Evolutionary conservation across 2,888 invertebrate genomes (phyloP), one percentile per base, ranked within the genome.

Genomic region (Glyphotaelius pellucidus): DNA sequence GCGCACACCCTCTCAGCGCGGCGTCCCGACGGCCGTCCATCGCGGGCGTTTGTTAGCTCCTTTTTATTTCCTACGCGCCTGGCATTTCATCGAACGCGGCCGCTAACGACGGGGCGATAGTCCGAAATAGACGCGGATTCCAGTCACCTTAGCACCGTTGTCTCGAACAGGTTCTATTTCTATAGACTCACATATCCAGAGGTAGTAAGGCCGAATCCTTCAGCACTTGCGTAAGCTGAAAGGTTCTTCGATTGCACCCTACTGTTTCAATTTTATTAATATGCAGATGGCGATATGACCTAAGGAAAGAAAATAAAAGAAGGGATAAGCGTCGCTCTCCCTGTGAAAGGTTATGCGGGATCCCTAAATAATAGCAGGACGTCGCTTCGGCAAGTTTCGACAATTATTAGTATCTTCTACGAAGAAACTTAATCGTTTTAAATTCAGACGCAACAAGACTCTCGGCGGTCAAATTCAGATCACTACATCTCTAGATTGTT

Each of bases 81-180:
- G 87, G 87, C 87, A 87, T 87, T 87, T 87, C 87, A 52, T 87
- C 87, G 87, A 87, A 87, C 84, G 84, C 87, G 87, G 87, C 52
- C 87, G 87, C 52, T 42, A 35, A 87, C 87, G 87, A 52, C 87
- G 67, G 42, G 42, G 87, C 67, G 31, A 87, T 87, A 87, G 87
- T 87, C 87, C 52, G 67, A 87, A 87, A 87, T 87, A 87, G 87
- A 87, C 52, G 87, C 87, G 87, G 87, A 87, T 87, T 87, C 87
- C 87, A 87, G 87, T 87, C 87, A 87, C 87, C 87, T 87, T 87
- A 52, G 87, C 87, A 87, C 87, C 87, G 87, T 87, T 87, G 87
- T 87, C 87, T 87, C 87, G 87, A 67, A 67, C 87, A 87, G 87
- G 87, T 87, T 87, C 87, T 87, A 87, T 87, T 87, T 87, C 31